phyloP scores from a whole-genome alignment of 2,113 vertebrate species.

The Callaeas wilsoni region DNA sequence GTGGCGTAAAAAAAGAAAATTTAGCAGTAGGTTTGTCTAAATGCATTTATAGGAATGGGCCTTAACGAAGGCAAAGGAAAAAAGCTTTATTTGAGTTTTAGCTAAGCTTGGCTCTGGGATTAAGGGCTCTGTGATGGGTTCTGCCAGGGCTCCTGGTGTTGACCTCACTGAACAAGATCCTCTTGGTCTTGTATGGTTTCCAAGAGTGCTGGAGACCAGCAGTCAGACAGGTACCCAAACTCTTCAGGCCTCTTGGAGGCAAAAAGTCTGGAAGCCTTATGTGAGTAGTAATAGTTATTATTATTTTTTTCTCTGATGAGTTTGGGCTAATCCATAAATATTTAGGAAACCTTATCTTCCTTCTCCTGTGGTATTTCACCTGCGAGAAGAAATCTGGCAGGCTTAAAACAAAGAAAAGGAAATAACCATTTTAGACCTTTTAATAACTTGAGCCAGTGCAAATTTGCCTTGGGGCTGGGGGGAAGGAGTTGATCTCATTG shows the following conservation, averaged over 20 bases:
- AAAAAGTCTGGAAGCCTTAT: not conserved
- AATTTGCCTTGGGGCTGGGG: not conserved
- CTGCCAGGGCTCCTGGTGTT: fast-evolving
- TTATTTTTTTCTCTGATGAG: not conserved
- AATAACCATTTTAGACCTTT: not conserved
- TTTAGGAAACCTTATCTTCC: not conserved
- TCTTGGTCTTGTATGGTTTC: not conserved
- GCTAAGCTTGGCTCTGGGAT: not conserved
- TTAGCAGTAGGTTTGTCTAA: not conserved
- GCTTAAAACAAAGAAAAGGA: not conserved
- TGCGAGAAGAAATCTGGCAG: not conserved
- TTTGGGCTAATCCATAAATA: not conserved
- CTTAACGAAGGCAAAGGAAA: not conserved
- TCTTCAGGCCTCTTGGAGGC: not conserved
- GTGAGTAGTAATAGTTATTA: not conserved
- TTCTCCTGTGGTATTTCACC: not conserved
- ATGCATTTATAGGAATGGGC: fast-evolving
- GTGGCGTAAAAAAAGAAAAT: not conserved
- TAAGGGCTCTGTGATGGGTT: not conserved
- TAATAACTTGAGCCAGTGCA: not conserved
- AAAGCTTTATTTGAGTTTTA: not conserved
- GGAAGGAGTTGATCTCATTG: not conserved
- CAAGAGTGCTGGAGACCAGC: not conserved
- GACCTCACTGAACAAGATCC: not conserved
- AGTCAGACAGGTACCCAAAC: not conserved